phyloP scores from a whole-genome alignment of 1,140 invertebrate genomes.

The Drosophila nigrodunni region DNA sequence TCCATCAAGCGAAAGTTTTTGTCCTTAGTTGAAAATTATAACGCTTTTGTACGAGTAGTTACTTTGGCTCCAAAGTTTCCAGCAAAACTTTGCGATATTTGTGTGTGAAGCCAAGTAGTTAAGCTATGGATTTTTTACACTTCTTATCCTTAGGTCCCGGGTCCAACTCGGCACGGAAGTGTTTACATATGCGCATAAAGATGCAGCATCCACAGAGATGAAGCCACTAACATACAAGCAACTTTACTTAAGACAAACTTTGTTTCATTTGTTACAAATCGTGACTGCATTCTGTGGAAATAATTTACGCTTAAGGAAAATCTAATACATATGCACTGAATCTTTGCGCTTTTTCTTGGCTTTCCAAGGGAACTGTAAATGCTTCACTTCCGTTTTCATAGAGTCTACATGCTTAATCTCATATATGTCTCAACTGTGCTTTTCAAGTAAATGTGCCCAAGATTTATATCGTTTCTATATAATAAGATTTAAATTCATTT shows the following conservation, averaged over 20 bases:
- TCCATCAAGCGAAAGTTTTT: slow-evolving; percentile 59
- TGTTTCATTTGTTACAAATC: slow-evolving; percentile 70
- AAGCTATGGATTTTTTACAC: slow-evolving; percentile 72
- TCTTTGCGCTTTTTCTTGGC: background rate
- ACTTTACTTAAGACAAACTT: slow-evolving; percentile 58
- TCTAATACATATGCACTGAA: no score
- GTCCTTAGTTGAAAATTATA: slow-evolving; percentile 68
- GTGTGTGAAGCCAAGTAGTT: slow-evolving; percentile 52
- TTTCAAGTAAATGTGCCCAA: no score
- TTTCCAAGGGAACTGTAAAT: background rate
- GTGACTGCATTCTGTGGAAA: slow-evolving; percentile 57
- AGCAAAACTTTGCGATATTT: slow-evolving; percentile 35
- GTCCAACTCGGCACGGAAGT: slow-evolving; percentile 56
- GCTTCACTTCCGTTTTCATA: no score
- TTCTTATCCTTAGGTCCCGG: slow-evolving; percentile 22
- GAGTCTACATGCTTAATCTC: no score
- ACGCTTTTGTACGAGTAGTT: slow-evolving; percentile 53
- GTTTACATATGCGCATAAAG: slow-evolving; percentile 80
- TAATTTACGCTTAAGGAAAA: slow-evolving; percentile 51
- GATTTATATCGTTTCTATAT: no score
- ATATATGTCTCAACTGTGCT: no score
- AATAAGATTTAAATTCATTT: no score
- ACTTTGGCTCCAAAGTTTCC: slow-evolving; percentile 36
- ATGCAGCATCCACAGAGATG: slow-evolving; percentile 38
- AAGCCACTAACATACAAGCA: slow-evolving; percentile 4